Base-by-base conservation (phyloP, 1,140 invertebrate species). In the Euglossa dilemma region DNA sequence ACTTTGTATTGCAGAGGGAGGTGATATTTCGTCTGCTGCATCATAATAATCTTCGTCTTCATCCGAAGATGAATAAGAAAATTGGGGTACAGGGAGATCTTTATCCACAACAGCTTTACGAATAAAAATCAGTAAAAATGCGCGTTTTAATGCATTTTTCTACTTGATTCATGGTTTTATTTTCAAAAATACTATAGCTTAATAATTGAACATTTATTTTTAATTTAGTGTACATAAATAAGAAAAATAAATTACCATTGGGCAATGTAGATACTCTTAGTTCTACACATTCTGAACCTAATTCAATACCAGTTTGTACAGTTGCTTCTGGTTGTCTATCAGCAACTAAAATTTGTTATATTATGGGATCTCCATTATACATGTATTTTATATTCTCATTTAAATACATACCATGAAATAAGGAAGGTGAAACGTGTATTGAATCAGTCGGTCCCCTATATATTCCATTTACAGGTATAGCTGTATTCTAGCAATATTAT, bases 31-130 rank as follows among this genome's bases (percentile, higher is more conserved):
- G 88, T 99, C 98, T 86, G 98, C 97, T 14, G 98, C 98, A 95
- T 99, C 98, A 93, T 96, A 99, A 94, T 98, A 99, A 93, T 99
- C 98, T 85, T 99, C 98, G 91, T 99, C 98, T 89, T 99, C 98
- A 92, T 99, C 98, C 57, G 98, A 99, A 91, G 98, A 98, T 0
- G 98, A 99, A 94, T 99, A 99, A 1, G 98, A 99, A 71, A 97
- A 98, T 91, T 97, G 97, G 43, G 98, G 98, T 56, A 98, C 97
- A 50, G 95, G 94, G 56, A 96, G 94, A 72, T 95, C 95, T 82
- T 92, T 91, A 63, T 89, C 91, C 84, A 87, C 85, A 71, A 83
- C 75, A 28, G 82, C 75, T 79, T 79, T 59, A 72, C 4, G 59
- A 78, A 28, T 50, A 50, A 47, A 69, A 66, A 69, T 52, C 23